Percentiles rank a stretch among this genome's conserved stretches.
Evolutionary conservation across 2,797 vertebrate species (phyloP).

Genomic region (Melanotaenia pygmaea): DNA sequence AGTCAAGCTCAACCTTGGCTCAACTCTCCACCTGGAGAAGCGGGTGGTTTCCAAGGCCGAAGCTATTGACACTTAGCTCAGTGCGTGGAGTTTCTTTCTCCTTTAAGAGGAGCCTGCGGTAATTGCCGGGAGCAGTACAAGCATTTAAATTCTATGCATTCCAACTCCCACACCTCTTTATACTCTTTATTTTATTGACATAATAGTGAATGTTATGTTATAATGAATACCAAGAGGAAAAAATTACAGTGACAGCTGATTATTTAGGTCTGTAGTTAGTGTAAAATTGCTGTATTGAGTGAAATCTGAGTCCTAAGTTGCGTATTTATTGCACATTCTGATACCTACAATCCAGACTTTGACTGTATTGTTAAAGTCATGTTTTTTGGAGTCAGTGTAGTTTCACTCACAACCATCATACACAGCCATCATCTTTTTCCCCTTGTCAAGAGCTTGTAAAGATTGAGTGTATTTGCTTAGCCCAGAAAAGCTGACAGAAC

Average conservation of each 20-base stretch:
- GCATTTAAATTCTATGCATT: slow-evolving; percentile 20
- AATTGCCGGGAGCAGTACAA: slow-evolving; percentile 45
- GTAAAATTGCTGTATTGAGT: background rate
- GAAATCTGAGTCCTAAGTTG: background rate
- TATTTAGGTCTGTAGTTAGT: background rate
- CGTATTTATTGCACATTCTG: background rate
- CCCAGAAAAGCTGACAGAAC: slow-evolving; percentile 4
- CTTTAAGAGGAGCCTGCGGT: slow-evolving; percentile 40
- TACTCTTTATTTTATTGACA: slow-evolving; percentile 19
- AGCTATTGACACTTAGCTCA: slow-evolving; percentile 71
- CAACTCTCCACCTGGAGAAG: slow-evolving; percentile 79
- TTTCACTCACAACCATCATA: slow-evolving; percentile 25
- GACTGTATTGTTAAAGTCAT: background rate
- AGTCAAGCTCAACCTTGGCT: slow-evolving; percentile 83
- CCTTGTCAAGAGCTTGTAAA: slow-evolving; percentile 30
- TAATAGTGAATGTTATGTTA: slow-evolving; percentile 7
- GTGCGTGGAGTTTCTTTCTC: slow-evolving; percentile 41
- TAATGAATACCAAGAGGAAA: slow-evolving; percentile 17
- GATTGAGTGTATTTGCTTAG: slow-evolving; percentile 33
- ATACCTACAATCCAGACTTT: background rate
- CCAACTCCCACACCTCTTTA: slow-evolving; percentile 16
- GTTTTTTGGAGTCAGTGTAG: slow-evolving; percentile 20
- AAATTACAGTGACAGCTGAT: background rate
- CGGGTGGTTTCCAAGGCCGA: slow-evolving; percentile 66
- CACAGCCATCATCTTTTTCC: slow-evolving; percentile 28